Base-by-base conservation (phyloP, 1,140 invertebrate species). In the Drosophila baimaii region DNA sequence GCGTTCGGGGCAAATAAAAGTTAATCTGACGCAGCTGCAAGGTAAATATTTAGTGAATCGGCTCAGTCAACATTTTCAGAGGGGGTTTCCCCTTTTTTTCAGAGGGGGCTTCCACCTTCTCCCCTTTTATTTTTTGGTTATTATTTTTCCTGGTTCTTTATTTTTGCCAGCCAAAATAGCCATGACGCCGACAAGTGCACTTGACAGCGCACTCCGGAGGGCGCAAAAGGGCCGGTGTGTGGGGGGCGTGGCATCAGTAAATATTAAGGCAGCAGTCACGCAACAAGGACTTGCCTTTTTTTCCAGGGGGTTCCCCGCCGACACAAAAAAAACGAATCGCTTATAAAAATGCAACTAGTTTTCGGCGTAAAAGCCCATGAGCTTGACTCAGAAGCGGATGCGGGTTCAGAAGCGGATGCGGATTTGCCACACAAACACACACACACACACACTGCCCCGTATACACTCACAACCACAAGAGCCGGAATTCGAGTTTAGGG, bases 271-370 rank as follows among this genome's bases (percentile, higher is more conserved):
- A 56, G 46, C 37, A 82, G 76, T 70, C 79, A 88, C 63, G 82
- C 82, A 77, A 64, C 52, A 31, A 21, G 37, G 39, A 25, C n/a
- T 27, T 7, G 10, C 17, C 17, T 13, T 21, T 52, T 61, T 61
- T 54, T 54, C n/a, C 3, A 12, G 23, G 52, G 27, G 39, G 15
- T 23, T 23, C 5, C 39, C 39, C n/a, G 5, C 15, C 9, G 0
- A 17, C 31, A 69, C 73, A 74, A 76, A 51, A 69, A 58, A 51
- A 71, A 62, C n/a, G n/a, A 74, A 64, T 27, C 46, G 77, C 72
- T 80, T 85, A 81, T 86, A 86, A 86, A 86, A 86, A 86, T 86
- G 83, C 83, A 86, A 86, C 83, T 86, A 83, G 83, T 86, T 83
- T 72, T 69, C 64, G 55, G 64, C 80, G 52, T 79, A 79, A 79